These are phyloP conservation scores for Xiphophorus couchianus DNA, from an alignment of 2,113 vertebrate genomes.

Conservation along the genomic window DNA sequence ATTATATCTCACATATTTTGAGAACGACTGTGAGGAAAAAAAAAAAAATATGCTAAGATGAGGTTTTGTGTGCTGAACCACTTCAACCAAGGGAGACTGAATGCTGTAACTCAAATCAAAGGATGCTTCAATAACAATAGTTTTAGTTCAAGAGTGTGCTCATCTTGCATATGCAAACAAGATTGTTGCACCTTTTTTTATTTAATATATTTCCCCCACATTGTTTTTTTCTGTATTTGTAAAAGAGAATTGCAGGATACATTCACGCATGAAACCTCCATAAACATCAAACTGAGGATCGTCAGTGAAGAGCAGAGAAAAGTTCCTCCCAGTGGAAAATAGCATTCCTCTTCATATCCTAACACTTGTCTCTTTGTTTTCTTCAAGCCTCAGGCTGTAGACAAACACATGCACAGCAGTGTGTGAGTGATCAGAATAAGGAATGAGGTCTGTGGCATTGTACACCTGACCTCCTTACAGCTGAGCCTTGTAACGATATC, in stretches of 20 bases:
- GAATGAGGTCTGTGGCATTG: slow-evolving; percentile 46
- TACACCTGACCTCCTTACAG: slow-evolving; percentile 56
- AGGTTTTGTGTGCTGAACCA: too few species aligned
- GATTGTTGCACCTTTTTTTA: not conserved
- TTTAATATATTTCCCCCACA: not conserved
- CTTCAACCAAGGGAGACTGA: too few species aligned
- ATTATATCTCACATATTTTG: too few species aligned
- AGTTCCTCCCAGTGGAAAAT: slow-evolving; percentile 20
- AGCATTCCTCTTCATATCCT: slow-evolving; percentile 31
- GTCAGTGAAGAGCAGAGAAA: slow-evolving; percentile 1
- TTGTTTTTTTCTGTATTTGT: not conserved
- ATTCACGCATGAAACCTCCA: slow-evolving; percentile 1
- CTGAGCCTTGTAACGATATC: slow-evolving; percentile 30
- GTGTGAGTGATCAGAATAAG: slow-evolving; percentile 25
- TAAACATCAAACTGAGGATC: slow-evolving; percentile 19
- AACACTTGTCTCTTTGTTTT: slow-evolving; percentile 31
- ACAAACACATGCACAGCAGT: slow-evolving; percentile 17
- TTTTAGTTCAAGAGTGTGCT: too few species aligned
- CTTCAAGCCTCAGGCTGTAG: slow-evolving; percentile 28
- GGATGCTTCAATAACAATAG: not conserved
- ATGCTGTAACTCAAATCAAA: not conserved
- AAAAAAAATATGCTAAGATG: too few species aligned
- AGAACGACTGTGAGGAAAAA: too few species aligned
- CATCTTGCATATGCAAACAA: not conserved
- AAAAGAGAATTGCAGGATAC: slow-evolving; percentile 23